A percentile compares a stretch with the other conserved stretches of the same genome.
phyloP scores from a whole-genome alignment of 2,797 vertebrate genomes.

The Sebastes matsubarae region DNA sequence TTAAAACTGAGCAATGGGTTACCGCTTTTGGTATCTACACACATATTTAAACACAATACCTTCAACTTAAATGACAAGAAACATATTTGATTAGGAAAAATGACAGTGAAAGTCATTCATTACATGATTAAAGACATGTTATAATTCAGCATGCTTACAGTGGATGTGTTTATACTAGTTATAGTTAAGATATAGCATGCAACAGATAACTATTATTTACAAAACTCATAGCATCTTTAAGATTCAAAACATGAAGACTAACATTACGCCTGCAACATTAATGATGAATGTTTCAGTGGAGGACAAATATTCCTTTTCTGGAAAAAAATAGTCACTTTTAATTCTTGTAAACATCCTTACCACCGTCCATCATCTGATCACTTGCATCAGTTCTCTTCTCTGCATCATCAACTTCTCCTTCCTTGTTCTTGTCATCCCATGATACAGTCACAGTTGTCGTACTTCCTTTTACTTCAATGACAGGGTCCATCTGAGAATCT shows the following conservation, averaged over 20 bases:
- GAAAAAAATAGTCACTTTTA: neutral
- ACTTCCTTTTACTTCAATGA: conserved; percentile 39
- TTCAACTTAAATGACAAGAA: neutral
- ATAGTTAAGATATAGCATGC: neutral
- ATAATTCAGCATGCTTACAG: neutral
- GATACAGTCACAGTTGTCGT: conserved; percentile 32
- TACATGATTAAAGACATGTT: neutral
- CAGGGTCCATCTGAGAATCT: conserved; percentile 39
- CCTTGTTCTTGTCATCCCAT: conserved; percentile 25
- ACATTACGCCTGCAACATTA: neutral
- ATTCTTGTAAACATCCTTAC: conserved; percentile 4
- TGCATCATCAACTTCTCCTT: neutral
- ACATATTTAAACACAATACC: neutral
- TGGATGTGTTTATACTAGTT: neutral
- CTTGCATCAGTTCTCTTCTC: neutral
- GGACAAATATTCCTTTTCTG: neutral
- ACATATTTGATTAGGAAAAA: neutral
- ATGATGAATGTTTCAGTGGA: neutral
- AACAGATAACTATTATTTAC: neutral
- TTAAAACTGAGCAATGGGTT: neutral
- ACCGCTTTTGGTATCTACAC: neutral
- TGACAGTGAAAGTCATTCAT: neutral
- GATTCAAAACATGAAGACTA: neutral
- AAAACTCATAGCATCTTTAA: neutral
- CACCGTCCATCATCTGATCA: neutral